Percentiles rank a stretch among this genome's conserved stretches.
These are phyloP conservation scores for Neomicropteryx cornuta DNA, from an alignment of 1,140 invertebrate genomes.

Conservation along the genomic window DNA sequence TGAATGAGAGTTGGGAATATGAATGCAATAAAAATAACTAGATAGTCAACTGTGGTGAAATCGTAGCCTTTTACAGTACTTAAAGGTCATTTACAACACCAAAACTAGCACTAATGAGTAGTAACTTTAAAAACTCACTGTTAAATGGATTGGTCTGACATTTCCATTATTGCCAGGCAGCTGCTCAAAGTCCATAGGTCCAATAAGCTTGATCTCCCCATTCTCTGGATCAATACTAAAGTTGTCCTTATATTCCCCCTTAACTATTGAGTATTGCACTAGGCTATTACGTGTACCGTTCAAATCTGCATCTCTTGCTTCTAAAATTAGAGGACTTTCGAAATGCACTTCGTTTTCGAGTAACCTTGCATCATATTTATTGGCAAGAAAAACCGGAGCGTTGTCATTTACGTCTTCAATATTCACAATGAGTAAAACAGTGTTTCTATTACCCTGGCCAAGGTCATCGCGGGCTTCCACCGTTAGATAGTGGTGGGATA, in stretches of 20 bases:
- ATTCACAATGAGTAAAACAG: constrained; percentile 74
- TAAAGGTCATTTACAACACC: no score
- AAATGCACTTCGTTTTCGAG: constrained; percentile 72
- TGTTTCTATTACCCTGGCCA: constrained; percentile 78
- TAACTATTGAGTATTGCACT: constrained; percentile 69
- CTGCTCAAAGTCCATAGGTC: constrained; percentile 71
- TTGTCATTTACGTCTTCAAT: constrained; percentile 87
- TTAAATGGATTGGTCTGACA: constrained; percentile 61
- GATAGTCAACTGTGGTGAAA: no score
- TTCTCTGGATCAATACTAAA: constrained; percentile 68
- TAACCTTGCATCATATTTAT: constrained; percentile 72
- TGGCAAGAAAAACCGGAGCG: constrained; percentile 68
- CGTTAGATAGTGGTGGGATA: constrained; percentile 78
- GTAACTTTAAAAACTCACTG: constrained; percentile 28
- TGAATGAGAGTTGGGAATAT: no score
- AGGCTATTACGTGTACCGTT: constrained; percentile 81
- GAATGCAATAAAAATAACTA: no score
- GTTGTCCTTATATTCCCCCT: constrained; percentile 61
- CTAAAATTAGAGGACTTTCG: constrained; percentile 61
- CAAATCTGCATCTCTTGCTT: constrained; percentile 77
- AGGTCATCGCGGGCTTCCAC: constrained; percentile 84
- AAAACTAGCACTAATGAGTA: no score
- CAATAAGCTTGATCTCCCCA: constrained; percentile 57
- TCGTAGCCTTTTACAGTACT: no score
- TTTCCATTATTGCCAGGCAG: constrained; percentile 47